Percentiles rank a stretch among this genome's conserved stretches.
These are phyloP conservation scores for Rhizoglyphus robini DNA, from an alignment of 1,140 invertebrate genomes.

Conservation along the genomic window DNA sequence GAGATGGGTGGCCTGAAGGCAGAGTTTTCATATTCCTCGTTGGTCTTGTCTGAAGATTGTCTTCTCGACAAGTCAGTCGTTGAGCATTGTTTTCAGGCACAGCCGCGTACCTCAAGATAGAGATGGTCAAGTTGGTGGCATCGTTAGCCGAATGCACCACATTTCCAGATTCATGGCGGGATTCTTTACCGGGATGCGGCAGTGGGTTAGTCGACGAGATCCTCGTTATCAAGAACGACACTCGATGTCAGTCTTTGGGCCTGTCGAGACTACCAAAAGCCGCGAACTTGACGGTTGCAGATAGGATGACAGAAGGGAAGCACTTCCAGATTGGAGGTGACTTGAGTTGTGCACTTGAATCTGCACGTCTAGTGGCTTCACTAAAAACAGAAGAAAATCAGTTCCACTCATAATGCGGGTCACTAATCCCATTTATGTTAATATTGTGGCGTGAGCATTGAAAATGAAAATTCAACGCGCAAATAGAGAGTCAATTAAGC, in stretches of 20 bases:
- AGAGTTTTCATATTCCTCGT: slow-evolving; percentile 14
- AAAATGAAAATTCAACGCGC: slow-evolving; percentile 5
- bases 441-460: too few species aligned
- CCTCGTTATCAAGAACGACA: slow-evolving; percentile 76
- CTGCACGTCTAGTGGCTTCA: background rate
- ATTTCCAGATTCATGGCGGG: background rate
- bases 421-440: too few species aligned
- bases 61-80: slow-evolving; percentile 60
- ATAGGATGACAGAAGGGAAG: slow-evolving; percentile 36
- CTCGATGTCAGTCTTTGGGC: slow-evolving; percentile 60
- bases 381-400: background rate
- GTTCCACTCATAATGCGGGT: background rate
- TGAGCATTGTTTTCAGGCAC: slow-evolving; percentile 62
- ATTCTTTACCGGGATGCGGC: background rate
- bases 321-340: background rate
- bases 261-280: slow-evolving; percentile 64
- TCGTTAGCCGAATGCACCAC: slow-evolving; percentile 44
- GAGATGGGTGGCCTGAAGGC: slow-evolving; percentile 71
- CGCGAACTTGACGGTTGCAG: background rate
- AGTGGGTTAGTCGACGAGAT: slow-evolving; percentile 51
- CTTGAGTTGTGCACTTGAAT: slow-evolving; percentile 12
- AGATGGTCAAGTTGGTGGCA: slow-evolving; percentile 49
- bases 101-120: slow-evolving; percentile 36
- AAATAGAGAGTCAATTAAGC: background rate
- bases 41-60: slow-evolving; percentile 49